Percentiles rank a stretch among this genome's conserved stretches.
Evolutionary conservation across 2,797 vertebrate genomes (phyloP).

Genomic region (Cossypha heuglini): DNA sequence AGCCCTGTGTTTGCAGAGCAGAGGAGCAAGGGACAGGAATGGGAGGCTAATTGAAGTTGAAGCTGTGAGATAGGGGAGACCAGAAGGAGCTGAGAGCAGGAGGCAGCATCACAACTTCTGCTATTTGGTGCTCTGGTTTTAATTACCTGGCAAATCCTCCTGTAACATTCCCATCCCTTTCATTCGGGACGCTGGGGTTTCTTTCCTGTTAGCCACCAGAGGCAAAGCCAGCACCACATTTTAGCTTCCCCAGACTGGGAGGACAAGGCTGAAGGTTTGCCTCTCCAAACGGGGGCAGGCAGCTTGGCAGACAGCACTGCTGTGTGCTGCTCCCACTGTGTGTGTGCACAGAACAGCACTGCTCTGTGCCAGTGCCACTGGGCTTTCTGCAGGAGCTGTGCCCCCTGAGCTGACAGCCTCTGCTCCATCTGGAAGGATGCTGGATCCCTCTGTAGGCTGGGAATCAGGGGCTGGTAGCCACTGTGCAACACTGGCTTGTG

Average conservation of each 20-base stretch:
- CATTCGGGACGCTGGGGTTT: not conserved
- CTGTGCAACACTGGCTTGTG: accelerated
- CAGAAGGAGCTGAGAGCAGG: not conserved
- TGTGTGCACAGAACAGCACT: not conserved
- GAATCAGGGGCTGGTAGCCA: not conserved
- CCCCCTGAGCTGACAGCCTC: not conserved
- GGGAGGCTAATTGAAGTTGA: not conserved
- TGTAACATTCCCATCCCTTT: not conserved
- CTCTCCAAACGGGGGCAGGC: accelerated
- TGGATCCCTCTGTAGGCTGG: not conserved
- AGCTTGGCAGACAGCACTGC: not conserved
- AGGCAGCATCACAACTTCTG: not conserved
- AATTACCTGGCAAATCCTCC: not conserved
- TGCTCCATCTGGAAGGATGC: accelerated
- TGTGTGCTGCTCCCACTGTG: not conserved
- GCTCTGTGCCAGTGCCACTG: not conserved
- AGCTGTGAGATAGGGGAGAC: not conserved
- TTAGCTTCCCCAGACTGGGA: not conserved
- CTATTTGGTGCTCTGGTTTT: not conserved
- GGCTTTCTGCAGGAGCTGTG: not conserved
- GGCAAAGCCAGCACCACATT: accelerated
- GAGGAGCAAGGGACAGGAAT: not conserved
- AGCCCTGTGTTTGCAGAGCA: not conserved
- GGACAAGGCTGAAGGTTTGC: not conserved
- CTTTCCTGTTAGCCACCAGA: not conserved